Percentiles rank a stretch among this genome's conserved stretches.
Evolutionary conservation across 2,797 vertebrate species (phyloP).

Genomic region (Ataeniobius toweri): DNA sequence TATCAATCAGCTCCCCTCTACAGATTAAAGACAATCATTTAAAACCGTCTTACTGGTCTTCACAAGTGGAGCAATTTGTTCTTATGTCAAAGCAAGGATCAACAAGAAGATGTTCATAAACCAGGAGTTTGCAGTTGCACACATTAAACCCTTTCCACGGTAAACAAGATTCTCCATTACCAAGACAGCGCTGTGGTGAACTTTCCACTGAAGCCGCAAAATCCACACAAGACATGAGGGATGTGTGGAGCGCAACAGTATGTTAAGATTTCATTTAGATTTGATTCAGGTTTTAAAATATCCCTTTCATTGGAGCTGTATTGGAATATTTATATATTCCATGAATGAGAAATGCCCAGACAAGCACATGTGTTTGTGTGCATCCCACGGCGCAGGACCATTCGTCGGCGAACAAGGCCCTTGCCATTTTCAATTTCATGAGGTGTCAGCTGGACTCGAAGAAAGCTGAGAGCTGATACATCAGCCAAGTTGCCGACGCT

Average conservation of each 20-base stretch:
- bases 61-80: background rate
- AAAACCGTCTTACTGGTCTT: slow-evolving; percentile 64
- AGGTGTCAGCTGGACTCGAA: slow-evolving; percentile 71
- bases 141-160: slow-evolving; percentile 35
- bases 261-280: slow-evolving; percentile 82
- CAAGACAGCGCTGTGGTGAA: slow-evolving; percentile 43
- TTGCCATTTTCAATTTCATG: slow-evolving; percentile 76
- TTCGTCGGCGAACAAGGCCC: slow-evolving; percentile 68
- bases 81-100: slow-evolving; percentile 26
- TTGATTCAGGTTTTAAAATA: slow-evolving; percentile 78
- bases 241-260: slow-evolving; percentile 34
- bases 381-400: slow-evolving; percentile 42
- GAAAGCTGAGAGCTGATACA: slow-evolving; percentile 64
- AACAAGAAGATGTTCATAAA: slow-evolving; percentile 27
- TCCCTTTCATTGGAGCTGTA: slow-evolving; percentile 43
- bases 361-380: slow-evolving; percentile 43
- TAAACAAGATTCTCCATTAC: slow-evolving; percentile 63
- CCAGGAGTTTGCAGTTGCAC: slow-evolving; percentile 39
- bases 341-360: slow-evolving; percentile 70
- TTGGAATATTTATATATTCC: slow-evolving; percentile 62
- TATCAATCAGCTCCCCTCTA: slow-evolving; percentile 9
- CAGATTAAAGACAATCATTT: background rate
- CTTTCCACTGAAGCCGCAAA: slow-evolving; percentile 39
- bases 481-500: slow-evolving; percentile 51
- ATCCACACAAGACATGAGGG: slow-evolving; percentile 45